Evolutionary conservation across 2,888 invertebrate species (phyloP).

Genomic region (Epirrhoe tristata): DNA sequence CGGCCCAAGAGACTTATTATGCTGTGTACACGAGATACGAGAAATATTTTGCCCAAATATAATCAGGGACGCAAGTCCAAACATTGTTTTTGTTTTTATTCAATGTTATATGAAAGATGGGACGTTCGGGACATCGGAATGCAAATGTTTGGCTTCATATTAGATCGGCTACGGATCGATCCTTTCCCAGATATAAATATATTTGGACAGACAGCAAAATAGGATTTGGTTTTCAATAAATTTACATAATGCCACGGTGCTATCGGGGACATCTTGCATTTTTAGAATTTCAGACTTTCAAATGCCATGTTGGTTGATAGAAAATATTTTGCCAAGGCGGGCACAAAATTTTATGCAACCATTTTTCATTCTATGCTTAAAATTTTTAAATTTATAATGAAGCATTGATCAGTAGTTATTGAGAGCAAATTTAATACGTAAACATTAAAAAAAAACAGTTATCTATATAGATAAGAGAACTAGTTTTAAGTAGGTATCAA

Average conservation of each 20-base stretch:
- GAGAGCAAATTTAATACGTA: neutral
- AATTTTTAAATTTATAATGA: neutral
- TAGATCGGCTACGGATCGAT: conserved; percentile 63
- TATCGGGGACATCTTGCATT: conserved; percentile 31
- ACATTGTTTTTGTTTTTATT: conserved; percentile 79
- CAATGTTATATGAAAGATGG: conserved; percentile 66
- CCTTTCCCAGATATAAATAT: conserved; percentile 50
- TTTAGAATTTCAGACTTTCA: conserved; percentile 23
- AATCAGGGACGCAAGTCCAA: conserved; percentile 80
- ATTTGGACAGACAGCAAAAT: conserved; percentile 43
- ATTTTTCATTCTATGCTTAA: neutral
- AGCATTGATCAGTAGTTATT: neutral
- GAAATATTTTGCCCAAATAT: conserved; percentile 83
- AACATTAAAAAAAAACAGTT: neutral
- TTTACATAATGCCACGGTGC: conserved; percentile 34
- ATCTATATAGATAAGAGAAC: neutral
- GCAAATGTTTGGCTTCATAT: conserved; percentile 79
- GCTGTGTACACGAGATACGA: conserved; percentile 77
- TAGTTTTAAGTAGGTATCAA: conserved; percentile 1
- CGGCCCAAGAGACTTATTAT: conserved; percentile 83
- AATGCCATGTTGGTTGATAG: conserved; percentile 12
- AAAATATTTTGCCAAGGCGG: neutral
- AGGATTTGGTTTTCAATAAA: conserved; percentile 46
- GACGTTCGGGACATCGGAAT: conserved; percentile 61
- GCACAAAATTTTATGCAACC: neutral